phyloP scores from a whole-genome alignment of 2,888 invertebrate genomes.

The Yponomeuta malinellus region DNA sequence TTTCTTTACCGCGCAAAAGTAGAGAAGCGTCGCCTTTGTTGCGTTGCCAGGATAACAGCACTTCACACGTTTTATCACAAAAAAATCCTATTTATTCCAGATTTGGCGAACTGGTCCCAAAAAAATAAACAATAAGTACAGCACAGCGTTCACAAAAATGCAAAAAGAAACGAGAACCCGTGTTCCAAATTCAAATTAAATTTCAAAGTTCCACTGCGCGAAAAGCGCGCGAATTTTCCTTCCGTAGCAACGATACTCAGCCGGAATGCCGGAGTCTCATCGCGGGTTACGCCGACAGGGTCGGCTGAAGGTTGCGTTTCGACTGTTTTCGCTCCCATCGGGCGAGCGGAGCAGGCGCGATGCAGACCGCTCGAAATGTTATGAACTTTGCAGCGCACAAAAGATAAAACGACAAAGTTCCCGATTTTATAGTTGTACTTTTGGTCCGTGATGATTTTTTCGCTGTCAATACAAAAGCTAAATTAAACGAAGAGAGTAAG shows the following conservation, averaged over 20 bases:
- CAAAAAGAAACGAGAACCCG: background rate
- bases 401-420: background rate
- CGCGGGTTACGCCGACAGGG: background rate
- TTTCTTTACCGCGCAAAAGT: background rate
- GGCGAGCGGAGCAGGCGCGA: background rate
- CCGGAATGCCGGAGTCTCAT: constrained; percentile 1
- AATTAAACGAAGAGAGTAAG: background rate
- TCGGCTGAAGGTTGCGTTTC: background rate
- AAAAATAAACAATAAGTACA: background rate
- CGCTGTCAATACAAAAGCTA: background rate
- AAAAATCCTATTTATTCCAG: background rate
- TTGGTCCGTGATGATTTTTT: background rate
- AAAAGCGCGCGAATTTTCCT: background rate
- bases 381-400: background rate
- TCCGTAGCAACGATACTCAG: background rate
- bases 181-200: background rate
- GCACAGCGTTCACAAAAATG: background rate
- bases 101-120: background rate
- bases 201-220: background rate
- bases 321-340: background rate
- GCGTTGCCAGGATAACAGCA: background rate
- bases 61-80: background rate
- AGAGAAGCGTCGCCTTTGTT: background rate
- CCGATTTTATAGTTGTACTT: background rate
- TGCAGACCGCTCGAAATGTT: background rate